Evolutionary conservation across 2,113 vertebrate genomes (phyloP), one percentile per base, ranked within the genome.

Genomic region (Etia nguti): DNA sequence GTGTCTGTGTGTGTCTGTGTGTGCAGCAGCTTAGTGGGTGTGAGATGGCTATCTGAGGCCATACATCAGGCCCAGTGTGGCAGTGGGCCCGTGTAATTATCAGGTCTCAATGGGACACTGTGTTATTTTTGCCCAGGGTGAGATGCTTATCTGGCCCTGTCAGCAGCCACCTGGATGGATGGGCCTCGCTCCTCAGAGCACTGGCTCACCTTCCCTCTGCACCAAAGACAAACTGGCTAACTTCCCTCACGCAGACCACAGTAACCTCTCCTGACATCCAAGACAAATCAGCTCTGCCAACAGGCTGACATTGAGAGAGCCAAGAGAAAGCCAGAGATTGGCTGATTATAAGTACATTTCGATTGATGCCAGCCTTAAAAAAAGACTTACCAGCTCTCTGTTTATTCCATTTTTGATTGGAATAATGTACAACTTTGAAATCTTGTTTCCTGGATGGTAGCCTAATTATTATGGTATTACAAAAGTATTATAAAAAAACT

Each of bases 41-140:
- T 92, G 94, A 96, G 96, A 96, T 96, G 81, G 90, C 93, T 95
- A 96, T 96, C 96, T 91, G 88, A 70, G 88, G 93, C 92, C 93
- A 96, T 97, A 92, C 94, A 96, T 97, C 96, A 96, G 90, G 83
- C 89, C 87, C 36, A 52, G 87, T 92, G 92, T 95, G 93, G 94
- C 93, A 93, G 90, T 86, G 81, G 94, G 91, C 89, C 92, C 54
- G 86, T 93, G 92, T 96, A 97, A 96, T 96, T 96, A 96, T 95
- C 94, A 94, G 88, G 90, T 94, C 96, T 96, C 95, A 96, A 94
- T 95, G 95, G 94, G 92, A 95, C 90, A 86, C 92, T 94, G 94
- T 96, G 96, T 97, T 96, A 94, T 95, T 96, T 95, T 95, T 94
- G 95, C 95, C 95, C 93, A 88, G 94, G 95, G 95, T 96, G 95